These are phyloP conservation scores for Hyperoplus immaculatus DNA, from an alignment of 2,797 vertebrate genomes.

Conservation along the genomic window DNA sequence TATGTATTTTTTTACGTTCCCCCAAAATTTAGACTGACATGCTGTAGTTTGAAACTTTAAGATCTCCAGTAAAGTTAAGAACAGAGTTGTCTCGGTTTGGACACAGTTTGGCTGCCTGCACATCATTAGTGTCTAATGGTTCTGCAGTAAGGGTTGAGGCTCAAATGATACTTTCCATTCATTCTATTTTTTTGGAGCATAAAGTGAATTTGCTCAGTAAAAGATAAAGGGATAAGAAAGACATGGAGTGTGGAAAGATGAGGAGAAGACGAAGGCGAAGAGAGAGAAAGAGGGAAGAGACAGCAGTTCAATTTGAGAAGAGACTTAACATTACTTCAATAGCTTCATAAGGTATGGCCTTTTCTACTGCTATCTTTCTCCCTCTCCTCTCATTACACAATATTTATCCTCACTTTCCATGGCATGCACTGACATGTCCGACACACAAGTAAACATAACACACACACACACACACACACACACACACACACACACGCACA, in stretches of 20 bases:
- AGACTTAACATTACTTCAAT: slow-evolving; percentile 49
- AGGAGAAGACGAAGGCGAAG: slow-evolving; percentile 4
- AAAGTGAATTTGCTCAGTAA: neutral
- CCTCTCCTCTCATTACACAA: slow-evolving; percentile 37
- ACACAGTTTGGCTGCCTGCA: neutral
- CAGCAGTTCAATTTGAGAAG: slow-evolving; percentile 29
- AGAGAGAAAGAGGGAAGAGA: slow-evolving; percentile 4
- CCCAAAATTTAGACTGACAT: neutral
- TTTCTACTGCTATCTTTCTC: slow-evolving; percentile 46
- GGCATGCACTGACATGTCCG: slow-evolving; percentile 49
- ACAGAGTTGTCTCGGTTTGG: neutral
- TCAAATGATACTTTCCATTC: neutral
- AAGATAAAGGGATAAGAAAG: neutral
- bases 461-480: slow-evolving; percentile 30
- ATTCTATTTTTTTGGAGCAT: neutral
- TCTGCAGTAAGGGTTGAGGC: neutral
- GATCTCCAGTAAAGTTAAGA: neutral
- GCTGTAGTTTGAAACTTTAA: neutral
- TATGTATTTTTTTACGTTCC: neutral
- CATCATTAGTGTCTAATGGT: neutral
- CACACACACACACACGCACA: neutral
- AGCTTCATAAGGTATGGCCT: slow-evolving; percentile 46
- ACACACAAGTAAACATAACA: slow-evolving; percentile 25
- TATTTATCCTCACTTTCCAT: slow-evolving; percentile 71
- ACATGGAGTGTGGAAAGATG: slow-evolving; percentile 8